phyloP scores from a whole-genome alignment of 1,140 invertebrate genomes.

The Lanistes nyassanus region DNA sequence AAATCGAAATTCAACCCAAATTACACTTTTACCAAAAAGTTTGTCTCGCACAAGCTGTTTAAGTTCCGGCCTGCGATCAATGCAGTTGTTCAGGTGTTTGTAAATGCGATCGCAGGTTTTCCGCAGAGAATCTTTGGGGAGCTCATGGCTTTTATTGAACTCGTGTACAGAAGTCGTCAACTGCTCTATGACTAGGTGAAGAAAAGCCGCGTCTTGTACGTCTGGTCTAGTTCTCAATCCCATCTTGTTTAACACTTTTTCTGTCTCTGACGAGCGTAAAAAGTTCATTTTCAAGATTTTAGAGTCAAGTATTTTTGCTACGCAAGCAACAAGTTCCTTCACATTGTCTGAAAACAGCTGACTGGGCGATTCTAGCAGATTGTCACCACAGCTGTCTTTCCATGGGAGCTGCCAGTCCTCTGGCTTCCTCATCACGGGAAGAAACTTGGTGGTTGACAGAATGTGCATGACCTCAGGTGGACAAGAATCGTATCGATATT shows the following conservation, averaged over 20 bases:
- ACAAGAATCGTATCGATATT: neutral
- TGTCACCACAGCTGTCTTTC: neutral
- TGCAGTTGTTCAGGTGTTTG: neutral
- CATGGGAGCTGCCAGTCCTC: conserved; percentile 34
- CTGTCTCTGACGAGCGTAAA: neutral
- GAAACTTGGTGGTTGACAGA: conserved; percentile 28
- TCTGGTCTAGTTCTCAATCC: neutral
- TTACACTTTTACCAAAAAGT: conserved; percentile 11
- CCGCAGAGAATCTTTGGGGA: neutral
- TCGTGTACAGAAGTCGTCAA: neutral
- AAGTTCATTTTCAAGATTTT: neutral
- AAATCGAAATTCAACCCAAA: conserved; percentile 27
- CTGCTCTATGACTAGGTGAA: neutral
- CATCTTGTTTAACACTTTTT: conserved; percentile 5
- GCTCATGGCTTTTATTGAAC: neutral
- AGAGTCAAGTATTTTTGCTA: conserved; percentile 16
- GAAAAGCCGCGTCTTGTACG: neutral
- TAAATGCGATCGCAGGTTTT: neutral
- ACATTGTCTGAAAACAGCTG: conserved; percentile 12
- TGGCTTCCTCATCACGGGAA: conserved; percentile 35
- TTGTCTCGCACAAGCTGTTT: neutral
- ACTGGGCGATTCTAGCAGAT: neutral
- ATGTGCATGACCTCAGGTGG: conserved; percentile 1
- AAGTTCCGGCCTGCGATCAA: neutral
- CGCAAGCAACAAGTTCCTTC: conserved; percentile 16